phyloP scores from a whole-genome alignment of 1,140 invertebrate genomes.

The Hetaerina americana region DNA sequence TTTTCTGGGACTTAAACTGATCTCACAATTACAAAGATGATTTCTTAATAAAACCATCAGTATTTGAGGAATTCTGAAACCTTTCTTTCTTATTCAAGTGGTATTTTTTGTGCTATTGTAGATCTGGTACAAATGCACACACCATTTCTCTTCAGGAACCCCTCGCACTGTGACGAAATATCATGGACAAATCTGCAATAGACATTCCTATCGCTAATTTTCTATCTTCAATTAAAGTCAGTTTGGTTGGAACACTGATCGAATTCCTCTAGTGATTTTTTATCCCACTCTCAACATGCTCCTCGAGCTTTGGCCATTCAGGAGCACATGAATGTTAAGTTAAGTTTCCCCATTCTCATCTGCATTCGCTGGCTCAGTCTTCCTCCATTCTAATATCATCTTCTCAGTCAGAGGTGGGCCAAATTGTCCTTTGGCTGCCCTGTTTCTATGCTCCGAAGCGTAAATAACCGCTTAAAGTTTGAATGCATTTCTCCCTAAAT shows the following conservation, averaged over 20 bases:
- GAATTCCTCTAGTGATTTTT: neutral
- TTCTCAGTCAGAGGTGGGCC: neutral
- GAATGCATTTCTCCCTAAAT: no score
- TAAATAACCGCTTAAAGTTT: neutral
- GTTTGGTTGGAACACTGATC: neutral
- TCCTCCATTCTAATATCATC: neutral
- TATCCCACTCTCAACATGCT: neutral
- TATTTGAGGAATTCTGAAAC: neutral
- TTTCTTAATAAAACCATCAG: no score
- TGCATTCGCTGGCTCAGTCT: neutral
- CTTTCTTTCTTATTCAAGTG: neutral
- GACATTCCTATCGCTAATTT: neutral
- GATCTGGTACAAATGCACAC: neutral
- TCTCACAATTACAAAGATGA: no score
- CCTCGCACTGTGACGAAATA: neutral
- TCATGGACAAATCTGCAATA: neutral
- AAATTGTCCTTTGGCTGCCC: neutral
- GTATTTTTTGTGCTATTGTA: neutral
- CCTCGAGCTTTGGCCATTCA: neutral
- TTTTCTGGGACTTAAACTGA: no score
- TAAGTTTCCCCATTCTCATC: neutral
- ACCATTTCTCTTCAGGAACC: neutral
- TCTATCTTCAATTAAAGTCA: neutral
- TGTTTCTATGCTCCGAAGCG: neutral
- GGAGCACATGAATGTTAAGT: neutral